Evolutionary conservation across 2,888 invertebrate species (phyloP).

Genomic region (Lordiphosa fenestrarum): DNA sequence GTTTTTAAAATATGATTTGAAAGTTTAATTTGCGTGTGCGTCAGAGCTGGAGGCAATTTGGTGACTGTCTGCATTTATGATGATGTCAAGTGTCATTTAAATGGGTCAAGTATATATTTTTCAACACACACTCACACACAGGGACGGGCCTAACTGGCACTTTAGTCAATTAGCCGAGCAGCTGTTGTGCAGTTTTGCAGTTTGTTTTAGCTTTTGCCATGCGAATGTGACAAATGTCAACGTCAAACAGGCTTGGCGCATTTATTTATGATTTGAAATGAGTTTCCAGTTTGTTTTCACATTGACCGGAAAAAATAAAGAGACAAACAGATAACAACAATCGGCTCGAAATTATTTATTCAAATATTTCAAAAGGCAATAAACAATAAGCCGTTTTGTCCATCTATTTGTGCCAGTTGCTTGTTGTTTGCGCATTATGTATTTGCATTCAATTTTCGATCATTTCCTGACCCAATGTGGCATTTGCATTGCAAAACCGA

Average conservation of each 20-base stretch:
- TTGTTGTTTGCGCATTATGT: conserved; percentile 12
- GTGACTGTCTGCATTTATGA: conserved; percentile 12
- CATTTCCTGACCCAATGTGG: conserved; percentile 27
- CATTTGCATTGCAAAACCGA: not conserved
- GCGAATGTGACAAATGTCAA: conserved; percentile 16
- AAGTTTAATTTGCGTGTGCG: conserved; percentile 3
- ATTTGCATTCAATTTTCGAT: conserved; percentile 52
- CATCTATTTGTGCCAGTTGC: conserved; percentile 28
- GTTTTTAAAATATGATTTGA: conserved; percentile 1
- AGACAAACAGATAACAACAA: conserved; percentile 24
- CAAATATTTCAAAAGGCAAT: conserved; percentile 37
- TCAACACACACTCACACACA: conserved; percentile 13
- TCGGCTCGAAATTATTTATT: conserved; percentile 58
- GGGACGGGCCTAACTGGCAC: conserved; percentile 39
- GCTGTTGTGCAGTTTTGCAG: conserved; percentile 36
- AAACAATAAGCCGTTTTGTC: conserved; percentile 47
- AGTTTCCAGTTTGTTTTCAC: conserved; percentile 12
- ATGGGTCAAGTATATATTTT: conserved; percentile 54
- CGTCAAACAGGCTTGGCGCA: conserved; percentile 17
- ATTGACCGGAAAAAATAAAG: conserved; percentile 17
- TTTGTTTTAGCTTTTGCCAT: conserved; percentile 9
- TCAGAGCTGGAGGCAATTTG: conserved; percentile 2
- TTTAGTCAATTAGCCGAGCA: conserved; percentile 65
- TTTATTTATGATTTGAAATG: conserved; percentile 57
- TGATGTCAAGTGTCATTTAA: conserved; percentile 39